Percentiles rank a stretch among this genome's conserved stretches.
Conservation (phyloP, 2,113 vertebrate genomes). For the Seriola aureovittata region DNA sequence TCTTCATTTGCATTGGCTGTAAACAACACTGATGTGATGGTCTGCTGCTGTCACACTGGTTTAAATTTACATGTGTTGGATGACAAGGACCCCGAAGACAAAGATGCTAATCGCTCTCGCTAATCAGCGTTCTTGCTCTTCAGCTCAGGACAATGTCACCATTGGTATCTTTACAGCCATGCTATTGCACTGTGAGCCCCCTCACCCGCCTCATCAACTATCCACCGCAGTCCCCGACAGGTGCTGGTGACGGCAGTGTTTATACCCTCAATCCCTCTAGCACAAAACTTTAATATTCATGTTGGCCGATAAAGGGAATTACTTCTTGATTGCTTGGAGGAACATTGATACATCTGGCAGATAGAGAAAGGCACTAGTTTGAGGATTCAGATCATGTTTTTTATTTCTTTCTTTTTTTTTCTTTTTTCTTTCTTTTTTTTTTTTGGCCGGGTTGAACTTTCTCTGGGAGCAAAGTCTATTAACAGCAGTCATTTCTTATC, state of each 20-base stretch:
- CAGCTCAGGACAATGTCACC: constrained; percentile 44
- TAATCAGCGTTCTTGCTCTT: constrained; percentile 60
- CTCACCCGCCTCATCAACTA: constrained; percentile 57
- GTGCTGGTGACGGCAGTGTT: constrained; percentile 67
- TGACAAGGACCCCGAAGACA: constrained; percentile 62
- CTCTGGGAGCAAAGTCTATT: constrained; percentile 72
- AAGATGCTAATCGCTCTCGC: constrained; percentile 66
- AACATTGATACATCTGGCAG: constrained; percentile 81
- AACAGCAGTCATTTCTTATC: constrained; percentile 72
- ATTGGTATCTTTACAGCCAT: constrained; percentile 57
- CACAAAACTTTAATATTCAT: constrained; percentile 82
- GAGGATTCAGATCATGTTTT: constrained; percentile 71
- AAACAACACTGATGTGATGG: constrained; percentile 74
- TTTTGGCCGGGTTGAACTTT: constrained; percentile 67
- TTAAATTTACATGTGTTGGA: constrained; percentile 72
- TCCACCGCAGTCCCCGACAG: constrained; percentile 67
- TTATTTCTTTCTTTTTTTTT: constrained; percentile 52
- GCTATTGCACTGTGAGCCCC: constrained; percentile 36
- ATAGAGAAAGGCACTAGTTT: constrained; percentile 70
- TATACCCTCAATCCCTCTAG: constrained; percentile 69
- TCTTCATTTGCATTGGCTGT: constrained; percentile 74
- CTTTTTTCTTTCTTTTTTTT: constrained; percentile 9
- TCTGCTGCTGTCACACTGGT: constrained; percentile 55
- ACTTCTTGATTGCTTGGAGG: constrained; percentile 82
- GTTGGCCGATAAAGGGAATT: constrained; percentile 80